Conservation (phyloP, 2,888 invertebrate species). For the Cosmopolites sordidus region DNA sequence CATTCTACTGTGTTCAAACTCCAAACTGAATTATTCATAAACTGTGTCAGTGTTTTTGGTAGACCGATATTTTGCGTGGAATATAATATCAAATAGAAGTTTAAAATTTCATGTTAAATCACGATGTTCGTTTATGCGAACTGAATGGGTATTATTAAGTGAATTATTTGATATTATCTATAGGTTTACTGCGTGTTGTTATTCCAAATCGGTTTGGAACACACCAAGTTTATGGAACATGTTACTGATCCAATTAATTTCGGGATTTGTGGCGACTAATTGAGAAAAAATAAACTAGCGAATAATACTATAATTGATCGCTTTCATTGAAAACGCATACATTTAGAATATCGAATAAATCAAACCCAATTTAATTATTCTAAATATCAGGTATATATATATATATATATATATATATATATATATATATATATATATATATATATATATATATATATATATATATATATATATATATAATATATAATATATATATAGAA, state of each 20-base stretch:
- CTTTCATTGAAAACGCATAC: no score
- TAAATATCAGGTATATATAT: no score
- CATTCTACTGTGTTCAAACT: not conserved
- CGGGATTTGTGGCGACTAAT: no score
- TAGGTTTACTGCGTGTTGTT: not conserved
- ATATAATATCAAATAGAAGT: slow-evolving; percentile 9
- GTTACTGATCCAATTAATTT: not conserved
- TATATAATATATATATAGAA: no score
- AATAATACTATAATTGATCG: no score
- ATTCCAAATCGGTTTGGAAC: not conserved
- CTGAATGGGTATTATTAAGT: not conserved
- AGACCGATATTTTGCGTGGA: slow-evolving; percentile 3
- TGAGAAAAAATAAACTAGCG: no score
- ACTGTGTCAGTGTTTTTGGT: slow-evolving; percentile 7
- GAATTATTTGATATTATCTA: not conserved
- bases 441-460: no score
- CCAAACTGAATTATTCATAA: slow-evolving; percentile 5
- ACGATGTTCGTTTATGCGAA: slow-evolving; percentile 1
- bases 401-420: no score
- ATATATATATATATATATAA: no score
- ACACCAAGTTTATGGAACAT: not conserved
- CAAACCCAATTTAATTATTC: no score
- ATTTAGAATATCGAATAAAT: no score
- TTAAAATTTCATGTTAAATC: slow-evolving; percentile 11
- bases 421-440: no score